Base-by-base conservation (phyloP, 1,140 invertebrate genomes). In the Battus philenor region DNA sequence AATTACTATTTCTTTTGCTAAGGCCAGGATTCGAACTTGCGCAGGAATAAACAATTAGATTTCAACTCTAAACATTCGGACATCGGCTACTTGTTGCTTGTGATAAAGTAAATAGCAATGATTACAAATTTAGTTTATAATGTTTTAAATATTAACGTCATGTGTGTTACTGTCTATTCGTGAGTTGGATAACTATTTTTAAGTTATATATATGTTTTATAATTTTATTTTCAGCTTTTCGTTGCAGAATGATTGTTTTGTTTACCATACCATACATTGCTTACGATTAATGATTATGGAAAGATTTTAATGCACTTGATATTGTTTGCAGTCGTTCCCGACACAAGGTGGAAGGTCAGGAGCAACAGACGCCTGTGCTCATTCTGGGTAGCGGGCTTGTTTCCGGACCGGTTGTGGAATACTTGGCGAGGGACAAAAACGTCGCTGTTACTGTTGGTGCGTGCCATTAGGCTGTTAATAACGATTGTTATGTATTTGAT, bases 301-400 rank as follows among this genome's bases (percentile, higher is more conserved):
- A n/a, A n/a, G n/a, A n/a, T n/a, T n/a, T n/a, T n/a, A n/a, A n/a
- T n/a, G n/a, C 18, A 20, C 6, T 3, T 20, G 18, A 6, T 20
- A 3, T 6, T 47, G 26, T 36, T 59, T 55, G 2, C 45, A 79
- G 75, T 5, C 87, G 87, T 29, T 90, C 88, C 0, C 87, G 89
- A 2, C 89, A 90, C 48, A 91, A 90, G 68, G 82, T 87, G 31
- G 68, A 87, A 48, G 53, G 76, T 11, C 39, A 75, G 55, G 68
- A 82, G 6, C 75, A 86, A 22, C 75, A 89, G 50, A 88, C 89
- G 12, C 81, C 91, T 55, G 93, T 98, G 1, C 87, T 99, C 1
- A 92, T 99, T 0, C 86, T 99, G 1, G 98, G 98, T 0, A 96
- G 98, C 32, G 98, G 98, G 2, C 93, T 97, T 62, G 98, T 99